Percentiles rank a stretch among this genome's conserved stretches.
Conservation (phyloP, 2,113 vertebrate species). For the Thinocorus orbignyianus region DNA sequence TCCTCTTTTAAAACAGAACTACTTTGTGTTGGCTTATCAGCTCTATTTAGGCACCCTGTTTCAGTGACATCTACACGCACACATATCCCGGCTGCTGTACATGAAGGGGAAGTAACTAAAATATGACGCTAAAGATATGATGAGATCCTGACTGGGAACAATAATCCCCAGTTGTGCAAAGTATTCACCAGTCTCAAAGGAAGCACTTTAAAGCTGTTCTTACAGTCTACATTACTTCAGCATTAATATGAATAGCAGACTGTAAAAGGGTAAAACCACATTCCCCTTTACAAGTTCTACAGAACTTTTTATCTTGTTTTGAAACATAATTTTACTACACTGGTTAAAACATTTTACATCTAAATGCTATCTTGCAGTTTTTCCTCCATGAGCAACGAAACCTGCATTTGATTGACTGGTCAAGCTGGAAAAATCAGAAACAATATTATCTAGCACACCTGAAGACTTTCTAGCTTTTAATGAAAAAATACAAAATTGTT, state of each 20-base stretch:
- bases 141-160: constrained; percentile 6
- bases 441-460: fast-evolving
- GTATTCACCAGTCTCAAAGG: constrained; percentile 16
- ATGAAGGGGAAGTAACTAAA: constrained; percentile 1
- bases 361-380: not conserved
- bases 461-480: not conserved
- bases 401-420: not conserved
- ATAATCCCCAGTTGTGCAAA: not conserved
- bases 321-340: not conserved
- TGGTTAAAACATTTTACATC: not conserved
- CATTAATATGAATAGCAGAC: not conserved
- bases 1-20: not conserved
- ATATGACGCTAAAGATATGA: not conserved
- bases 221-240: not conserved
- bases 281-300: not conserved
- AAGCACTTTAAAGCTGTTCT: constrained; percentile 5
- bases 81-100: not conserved
- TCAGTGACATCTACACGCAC: not conserved
- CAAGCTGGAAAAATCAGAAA: not conserved
- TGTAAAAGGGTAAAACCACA: not conserved
- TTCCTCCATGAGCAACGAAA: not conserved
- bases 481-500: not conserved
- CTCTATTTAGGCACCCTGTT: not conserved
- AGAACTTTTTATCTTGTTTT: not conserved
- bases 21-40: not conserved